Percentiles rank a stretch among this genome's conserved stretches.
These are phyloP conservation scores for Caranx melampygus DNA, from an alignment of 2,113 vertebrate species.

Conservation along the genomic window DNA sequence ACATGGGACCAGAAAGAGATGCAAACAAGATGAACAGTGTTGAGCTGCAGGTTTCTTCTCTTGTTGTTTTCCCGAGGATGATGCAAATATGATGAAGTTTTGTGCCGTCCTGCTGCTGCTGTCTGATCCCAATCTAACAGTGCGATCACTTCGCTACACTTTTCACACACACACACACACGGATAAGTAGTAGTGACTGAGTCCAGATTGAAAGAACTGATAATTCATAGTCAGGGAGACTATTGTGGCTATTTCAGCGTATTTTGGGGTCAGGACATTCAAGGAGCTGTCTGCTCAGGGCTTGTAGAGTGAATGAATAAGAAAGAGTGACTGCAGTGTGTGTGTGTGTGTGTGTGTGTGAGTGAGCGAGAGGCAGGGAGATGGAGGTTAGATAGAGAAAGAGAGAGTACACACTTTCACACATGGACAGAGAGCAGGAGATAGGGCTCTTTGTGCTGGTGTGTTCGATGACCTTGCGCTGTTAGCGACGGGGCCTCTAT, in stretches of 20 bases:
- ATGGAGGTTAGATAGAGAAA: constrained; percentile 55
- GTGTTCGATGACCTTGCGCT: constrained; percentile 79
- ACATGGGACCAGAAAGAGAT: neutral
- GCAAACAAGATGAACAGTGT: neutral
- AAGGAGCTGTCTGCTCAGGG: constrained; percentile 70
- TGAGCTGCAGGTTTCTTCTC: neutral
- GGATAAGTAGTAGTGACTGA: constrained; percentile 63
- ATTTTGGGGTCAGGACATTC: constrained; percentile 72
- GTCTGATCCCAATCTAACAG: constrained; percentile 44
- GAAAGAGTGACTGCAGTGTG: constrained; percentile 47
- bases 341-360: constrained; percentile 24
- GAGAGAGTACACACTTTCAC: constrained; percentile 44
- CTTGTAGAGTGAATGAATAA: constrained; percentile 68
- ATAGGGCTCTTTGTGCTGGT: constrained; percentile 75
- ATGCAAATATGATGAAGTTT: constrained; percentile 17
- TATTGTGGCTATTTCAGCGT: constrained; percentile 70
- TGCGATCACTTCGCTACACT: constrained; percentile 48
- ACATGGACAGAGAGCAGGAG: constrained; percentile 62
- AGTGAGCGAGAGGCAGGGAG: constrained; percentile 24
- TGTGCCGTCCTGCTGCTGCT: neutral
- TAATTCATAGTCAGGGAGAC: constrained; percentile 66
- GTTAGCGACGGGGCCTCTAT: constrained; percentile 75
- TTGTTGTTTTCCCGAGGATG: neutral
- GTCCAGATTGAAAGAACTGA: constrained; percentile 63
- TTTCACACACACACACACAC: constrained; percentile 2